phyloP scores from a whole-genome alignment of 2,888 invertebrate genomes.

The Tinea trinotella region DNA sequence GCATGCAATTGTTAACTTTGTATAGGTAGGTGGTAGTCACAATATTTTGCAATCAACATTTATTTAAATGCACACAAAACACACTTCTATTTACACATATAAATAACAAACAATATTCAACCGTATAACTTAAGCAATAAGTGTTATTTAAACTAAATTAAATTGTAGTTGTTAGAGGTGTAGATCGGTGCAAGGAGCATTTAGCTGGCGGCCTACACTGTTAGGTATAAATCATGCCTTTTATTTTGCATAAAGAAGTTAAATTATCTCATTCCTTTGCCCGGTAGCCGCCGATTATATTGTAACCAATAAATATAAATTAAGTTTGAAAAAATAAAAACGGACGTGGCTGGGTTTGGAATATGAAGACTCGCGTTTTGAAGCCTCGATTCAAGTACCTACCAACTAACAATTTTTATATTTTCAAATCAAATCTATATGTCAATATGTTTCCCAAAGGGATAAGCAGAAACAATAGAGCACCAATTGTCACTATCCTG shows the following conservation, averaged over 20 bases:
- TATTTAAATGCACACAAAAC: background rate
- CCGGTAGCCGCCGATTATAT: constrained; percentile 59
- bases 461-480: no score
- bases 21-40: no score
- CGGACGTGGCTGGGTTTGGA: no score
- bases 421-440: no score
- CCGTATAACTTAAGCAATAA: background rate
- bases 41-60: constrained; percentile 17
- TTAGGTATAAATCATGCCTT: constrained; percentile 34
- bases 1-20: no score
- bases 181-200: background rate
- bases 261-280: constrained; percentile 65
- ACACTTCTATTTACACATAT: constrained; percentile 1
- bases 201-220: constrained; percentile 1
- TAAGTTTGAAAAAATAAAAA: no score
- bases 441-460: no score
- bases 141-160: background rate
- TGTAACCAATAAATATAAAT: constrained; percentile 65
- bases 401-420: no score
- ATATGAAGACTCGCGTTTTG: no score
- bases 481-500: no score
- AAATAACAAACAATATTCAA: background rate
- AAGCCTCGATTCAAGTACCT: no score
- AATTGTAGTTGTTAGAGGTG: background rate
- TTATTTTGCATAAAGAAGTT: constrained; percentile 71